Evolutionary conservation across 2,888 invertebrate genomes (phyloP), one percentile per base, ranked within the genome.

Genomic region (Lepetodrilus schrolli): DNA sequence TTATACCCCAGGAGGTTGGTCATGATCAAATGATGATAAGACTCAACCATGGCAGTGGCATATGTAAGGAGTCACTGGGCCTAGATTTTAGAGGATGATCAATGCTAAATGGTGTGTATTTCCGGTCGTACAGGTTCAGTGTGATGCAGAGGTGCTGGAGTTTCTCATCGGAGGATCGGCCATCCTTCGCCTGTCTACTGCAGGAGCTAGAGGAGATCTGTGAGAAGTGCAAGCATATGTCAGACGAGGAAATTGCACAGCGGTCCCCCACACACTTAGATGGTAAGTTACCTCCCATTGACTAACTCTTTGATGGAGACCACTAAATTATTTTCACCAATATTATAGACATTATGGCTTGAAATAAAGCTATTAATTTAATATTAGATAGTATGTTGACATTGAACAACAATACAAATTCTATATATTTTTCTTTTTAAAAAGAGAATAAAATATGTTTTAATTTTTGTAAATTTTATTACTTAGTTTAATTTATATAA

Each of bases 121-220:
- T n/a, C 36, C 48, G 3, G 36, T 26, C 26, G 72, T 77, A 2
- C 79, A 96, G 96, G 76, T 96, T 96, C 90, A 93, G 94, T 82
- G 91, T 98, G 72, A 96, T 98, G 93, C 91, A 95, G 78, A 93
- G 94, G 84, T 98, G 98, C 90, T 98, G 98, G 98, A 94, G 94
- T 85, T 95, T 94, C 86, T 93, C 93, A 58, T 94, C 96, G 0
- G 95, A 95, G 78, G 93, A 94, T 78, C 93, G 98, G 74, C 98
- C 98, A 1, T 95, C 95, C 66, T 98, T 98, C 90, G 74, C 83
- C 13, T 78, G 72, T 58, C 77, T 88, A 8, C 78, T 85, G 10
- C 81, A 84, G 58, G 78, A 83, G 36, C 78, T 88, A 30, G 83
- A 86, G 65, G 76, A 81, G 66, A 84, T 86, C 76, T 77, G 84